Base-by-base conservation (phyloP, 2,888 invertebrate genomes). In the Cremastinae sp. region DNA sequence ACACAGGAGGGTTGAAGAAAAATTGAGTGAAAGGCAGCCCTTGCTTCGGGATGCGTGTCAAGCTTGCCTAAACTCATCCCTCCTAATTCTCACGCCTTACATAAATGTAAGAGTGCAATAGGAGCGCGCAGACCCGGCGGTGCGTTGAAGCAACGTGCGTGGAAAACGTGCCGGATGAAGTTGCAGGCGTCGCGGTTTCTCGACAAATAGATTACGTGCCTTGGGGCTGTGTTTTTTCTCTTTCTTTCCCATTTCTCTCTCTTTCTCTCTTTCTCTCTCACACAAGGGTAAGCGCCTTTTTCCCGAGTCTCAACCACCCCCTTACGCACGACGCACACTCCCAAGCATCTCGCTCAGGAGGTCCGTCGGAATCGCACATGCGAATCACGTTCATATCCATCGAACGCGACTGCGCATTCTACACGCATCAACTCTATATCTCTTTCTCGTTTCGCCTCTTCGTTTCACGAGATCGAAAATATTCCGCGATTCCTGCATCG, bases 191-290 rank as follows among this genome's bases (percentile, higher is more conserved):
- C 84, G 87, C 84, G 89, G 89, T 88, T 85, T 86, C 81, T 82
- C 87, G 85, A 89, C 89, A 89, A 89, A 89, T 89, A 89, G 89
- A 89, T 89, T 89, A 89, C 89, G 89, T 87, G 89, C 86, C 84
- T 77, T 80, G 69, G 80, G 82, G 68, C 62, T 56, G 49, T n/a
- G 28, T 58, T 58, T 49, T 65, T 58, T 22, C 65, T 41, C 12
- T 51, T 45, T 36, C 22, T 36, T 43, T 54, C 47, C 56, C 14
- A 28, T 53, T 36, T 68, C 68, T 78, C 80, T 80, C 84, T 54
- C 84, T 82, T 84, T 83, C 56, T 64, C 81, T 79, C 74, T 78
- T 76, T 77, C 65, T 65, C 54, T 65, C 28, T 45, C 28, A 28
- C 28, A 5, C 28, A 28, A 28, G 28, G 28, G 28, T 28, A 28